Conservation (phyloP, 2,888 invertebrate species). For the Tipula lateralis region DNA sequence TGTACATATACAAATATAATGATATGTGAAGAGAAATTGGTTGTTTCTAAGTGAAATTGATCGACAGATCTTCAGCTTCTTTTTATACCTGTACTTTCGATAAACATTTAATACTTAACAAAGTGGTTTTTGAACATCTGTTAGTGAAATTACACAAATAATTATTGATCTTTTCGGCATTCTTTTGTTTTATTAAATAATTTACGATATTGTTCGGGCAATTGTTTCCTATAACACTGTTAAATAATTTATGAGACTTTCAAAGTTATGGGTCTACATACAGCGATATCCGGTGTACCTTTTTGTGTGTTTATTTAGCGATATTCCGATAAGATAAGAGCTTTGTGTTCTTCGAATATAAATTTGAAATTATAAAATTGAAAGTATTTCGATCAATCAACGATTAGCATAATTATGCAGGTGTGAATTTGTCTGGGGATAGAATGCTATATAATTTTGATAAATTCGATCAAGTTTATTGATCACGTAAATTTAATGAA, state of each 20-base stretch:
- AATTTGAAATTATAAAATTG: background rate
- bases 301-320: background rate
- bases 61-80: slow-evolving; percentile 1
- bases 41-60: background rate
- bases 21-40: no score
- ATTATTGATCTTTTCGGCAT: background rate
- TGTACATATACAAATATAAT: background rate
- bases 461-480: background rate
- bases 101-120: no score
- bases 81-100: background rate
- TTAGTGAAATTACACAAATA: background rate
- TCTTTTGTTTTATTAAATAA: background rate
- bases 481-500: no score
- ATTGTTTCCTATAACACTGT: background rate
- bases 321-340: background rate
- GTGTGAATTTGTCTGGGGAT: background rate
- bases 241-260: slow-evolving; percentile 13
- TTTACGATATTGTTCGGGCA: background rate
- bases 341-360: background rate
- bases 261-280: background rate
- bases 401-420: background rate
- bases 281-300: background rate
- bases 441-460: background rate
- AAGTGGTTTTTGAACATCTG: background rate
- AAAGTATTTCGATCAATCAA: background rate